Evolutionary conservation across 2,113 vertebrate species (phyloP), one percentile per base, ranked within the genome.

Genomic region (Mobula hypostoma): DNA sequence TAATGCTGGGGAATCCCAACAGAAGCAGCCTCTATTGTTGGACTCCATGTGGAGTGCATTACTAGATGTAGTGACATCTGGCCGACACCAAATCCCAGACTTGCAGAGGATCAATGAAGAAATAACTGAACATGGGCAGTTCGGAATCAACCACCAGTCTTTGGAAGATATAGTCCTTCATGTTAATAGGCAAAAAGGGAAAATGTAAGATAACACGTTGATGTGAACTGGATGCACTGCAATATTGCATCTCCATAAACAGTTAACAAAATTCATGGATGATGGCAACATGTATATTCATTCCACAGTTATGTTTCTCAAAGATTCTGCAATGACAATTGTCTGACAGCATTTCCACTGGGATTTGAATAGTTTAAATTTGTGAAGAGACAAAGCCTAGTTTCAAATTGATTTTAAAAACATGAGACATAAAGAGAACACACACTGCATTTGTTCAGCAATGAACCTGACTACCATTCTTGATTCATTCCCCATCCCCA

Each of bases 331-430:
- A 63, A 66, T 90, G 85, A 68, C 27, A 66, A 90, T 90, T 32
- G 29, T 66, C 85, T 90, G 85, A 90, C 85, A 90, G 63, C 85
- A 90, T 90, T 6, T 66, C 85, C 85, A 19, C 85, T 32, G 85
- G 85, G 85, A 90, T 68, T 63, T 90, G 85, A 90, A 90, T 90
- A 90, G 61, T 90, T 90, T 68, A 32, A 8, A 90, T 88, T 61
- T n/a, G 29, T 24, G 27, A 58, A 85, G 56, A 58, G 80, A 19
- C 40, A 83, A 17, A 58, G 56, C 48, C 83, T 68, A 66, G 63
- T n/a, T 90, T 24, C 58, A 90, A 32, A 90, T n/a, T 90, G 85
- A 90, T 90, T 66, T 29, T 19, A 90, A 90, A 87, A 87, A 14
- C 61, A 66, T 90, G 58, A 14, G n/a, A 3, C 29, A n/a, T 66